Evolutionary conservation across 2,113 vertebrate species (phyloP).

Genomic region (Pluvianellus socialis): DNA sequence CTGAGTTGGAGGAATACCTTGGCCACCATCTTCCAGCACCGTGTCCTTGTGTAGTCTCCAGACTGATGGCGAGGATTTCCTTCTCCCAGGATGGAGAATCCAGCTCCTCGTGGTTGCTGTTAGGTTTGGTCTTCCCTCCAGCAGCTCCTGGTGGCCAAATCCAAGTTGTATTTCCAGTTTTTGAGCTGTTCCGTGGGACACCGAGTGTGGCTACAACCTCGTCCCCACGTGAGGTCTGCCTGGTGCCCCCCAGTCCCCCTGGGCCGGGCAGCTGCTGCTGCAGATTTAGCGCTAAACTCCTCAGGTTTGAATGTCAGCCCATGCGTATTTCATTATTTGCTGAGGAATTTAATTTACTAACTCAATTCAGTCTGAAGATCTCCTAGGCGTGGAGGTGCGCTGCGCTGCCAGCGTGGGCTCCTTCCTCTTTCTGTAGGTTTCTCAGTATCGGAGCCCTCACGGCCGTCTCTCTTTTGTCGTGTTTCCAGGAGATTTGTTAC

Average conservation of each 20-base stretch:
- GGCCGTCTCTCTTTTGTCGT: background rate
- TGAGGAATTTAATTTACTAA: background rate
- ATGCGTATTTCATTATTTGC: background rate
- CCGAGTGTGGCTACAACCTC: fast-evolving
- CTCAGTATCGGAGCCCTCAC: background rate
- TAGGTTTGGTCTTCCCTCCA: background rate
- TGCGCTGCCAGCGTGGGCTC: background rate
- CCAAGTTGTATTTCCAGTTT: background rate
- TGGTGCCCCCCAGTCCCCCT: fast-evolving
- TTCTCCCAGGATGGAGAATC: background rate
- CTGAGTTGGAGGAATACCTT: background rate
- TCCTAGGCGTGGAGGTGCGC: background rate
- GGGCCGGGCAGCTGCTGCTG: background rate
- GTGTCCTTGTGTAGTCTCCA: background rate
- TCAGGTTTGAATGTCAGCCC: background rate
- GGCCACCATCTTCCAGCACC: background rate
- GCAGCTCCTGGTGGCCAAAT: background rate
- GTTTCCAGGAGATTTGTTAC: background rate
- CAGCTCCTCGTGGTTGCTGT: background rate
- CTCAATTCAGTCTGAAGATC: background rate
- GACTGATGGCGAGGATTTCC: background rate
- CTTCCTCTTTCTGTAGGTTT: background rate
- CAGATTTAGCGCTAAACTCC: background rate
- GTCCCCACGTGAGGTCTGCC: background rate
- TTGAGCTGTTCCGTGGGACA: background rate